Base-by-base conservation (phyloP, 30 jellyfish, hydroid and myxozoan species). In the Cassiopea xamachana region DNA sequence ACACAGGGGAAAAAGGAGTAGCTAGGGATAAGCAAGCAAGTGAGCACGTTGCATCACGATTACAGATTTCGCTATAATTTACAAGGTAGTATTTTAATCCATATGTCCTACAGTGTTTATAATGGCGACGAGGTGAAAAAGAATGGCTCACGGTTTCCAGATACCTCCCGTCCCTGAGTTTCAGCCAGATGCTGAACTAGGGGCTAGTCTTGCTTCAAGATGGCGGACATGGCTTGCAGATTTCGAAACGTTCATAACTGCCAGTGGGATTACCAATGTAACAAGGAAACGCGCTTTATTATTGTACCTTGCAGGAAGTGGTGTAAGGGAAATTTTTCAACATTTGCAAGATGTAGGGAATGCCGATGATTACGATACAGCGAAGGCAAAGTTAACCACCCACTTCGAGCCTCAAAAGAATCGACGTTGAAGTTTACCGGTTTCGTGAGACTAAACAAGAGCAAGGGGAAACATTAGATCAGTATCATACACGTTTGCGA, bases 371-470 rank as follows among this genome's bases (percentile, higher is more conserved):
- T 79, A 7, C 51, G 77, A 14, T 13, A 48, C 67, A 27, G 46
- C 77, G 3, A 45, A 45, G 50, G 74, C 9, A 7, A 79, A 79
- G 46, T 77, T 47, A 3, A 48, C 2, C 17, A 77, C 48, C 27
- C 51, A 79, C 46, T 51, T 79, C 46, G 84, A 75, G 64, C 84
- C 84, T 75, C 84, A 75, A 45, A 9, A 4, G 9, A 75, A 45
- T 18, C 62, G 87, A 47, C 46, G 79, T 48, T 55, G 87, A 79
- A 27, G 87, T 79, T 48, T 79, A 79, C 51, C 79, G 46, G 15
- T 79, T 79, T 79, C 87, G 87, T 27, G 12, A 79, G 27, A 49
- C 87, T 58, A 48, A 48, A 47, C 76, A 47, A n/a, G n/a, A n/a
- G n/a, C n/a, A 44, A 10, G 6, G 48, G 46, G 7, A 6, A 46